A percentile compares a stretch with the other conserved stretches of the same genome.
Conservation (phyloP, 2,797 vertebrate species). For the Graptemys geographica region DNA sequence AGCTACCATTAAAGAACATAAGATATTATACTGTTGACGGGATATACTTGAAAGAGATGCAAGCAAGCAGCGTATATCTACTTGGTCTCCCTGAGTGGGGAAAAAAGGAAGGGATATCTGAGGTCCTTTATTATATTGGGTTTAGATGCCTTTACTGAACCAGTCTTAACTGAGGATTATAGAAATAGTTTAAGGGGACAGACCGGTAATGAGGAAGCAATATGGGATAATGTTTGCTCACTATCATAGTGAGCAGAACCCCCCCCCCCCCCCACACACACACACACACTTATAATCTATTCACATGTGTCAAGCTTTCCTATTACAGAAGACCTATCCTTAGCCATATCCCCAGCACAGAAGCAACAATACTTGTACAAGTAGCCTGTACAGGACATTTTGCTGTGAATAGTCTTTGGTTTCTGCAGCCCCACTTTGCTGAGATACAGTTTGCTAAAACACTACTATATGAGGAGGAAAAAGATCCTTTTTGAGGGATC, state of each 20-base stretch:
- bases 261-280: too few relatives aligned
- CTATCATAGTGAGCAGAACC: background rate
- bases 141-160: too few relatives aligned
- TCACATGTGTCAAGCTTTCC: background rate
- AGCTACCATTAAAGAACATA: background rate
- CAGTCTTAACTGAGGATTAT: too few relatives aligned
- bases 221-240: background rate
- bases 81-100: too few relatives aligned
- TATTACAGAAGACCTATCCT: background rate
- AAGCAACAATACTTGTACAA: background rate
- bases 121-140: too few relatives aligned
- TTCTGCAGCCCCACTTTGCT: background rate
- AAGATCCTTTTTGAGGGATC: background rate
- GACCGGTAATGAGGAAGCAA: too few relatives aligned
- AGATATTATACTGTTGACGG: background rate
- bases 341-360: background rate
- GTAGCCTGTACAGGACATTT: background rate
- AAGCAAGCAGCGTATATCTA: too few relatives aligned
- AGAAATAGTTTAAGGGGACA: too few relatives aligned
- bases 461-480: background rate
- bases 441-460: background rate
- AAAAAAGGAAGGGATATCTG: too few relatives aligned
- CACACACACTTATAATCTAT: background rate
- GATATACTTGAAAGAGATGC: too few relatives aligned
- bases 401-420: background rate